phyloP scores from a whole-genome alignment of 1,140 invertebrate genomes.

The Eueides isabella region DNA sequence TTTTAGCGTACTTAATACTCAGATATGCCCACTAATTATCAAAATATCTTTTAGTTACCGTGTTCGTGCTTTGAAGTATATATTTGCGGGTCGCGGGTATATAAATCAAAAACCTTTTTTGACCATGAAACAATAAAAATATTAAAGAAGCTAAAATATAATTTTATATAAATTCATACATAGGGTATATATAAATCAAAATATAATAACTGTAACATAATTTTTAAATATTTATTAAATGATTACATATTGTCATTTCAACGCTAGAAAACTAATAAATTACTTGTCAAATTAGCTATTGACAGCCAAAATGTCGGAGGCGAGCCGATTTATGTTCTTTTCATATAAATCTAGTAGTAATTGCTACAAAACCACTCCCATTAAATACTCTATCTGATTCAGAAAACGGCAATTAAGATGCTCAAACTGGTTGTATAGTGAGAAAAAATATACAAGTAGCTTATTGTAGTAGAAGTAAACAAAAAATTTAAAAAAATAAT shows the following conservation, averaged over 20 bases:
- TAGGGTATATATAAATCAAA: conserved; percentile 24
- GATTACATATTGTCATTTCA: conserved; percentile 46
- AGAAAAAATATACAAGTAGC: conserved; percentile 9
- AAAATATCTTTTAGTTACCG: too few relatives aligned
- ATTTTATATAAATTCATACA: too few relatives aligned
- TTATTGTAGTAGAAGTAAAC: neutral
- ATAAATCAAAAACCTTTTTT: too few relatives aligned
- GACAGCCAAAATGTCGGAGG: conserved; percentile 37
- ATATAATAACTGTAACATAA: conserved; percentile 44
- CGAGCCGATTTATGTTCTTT: conserved; percentile 46
- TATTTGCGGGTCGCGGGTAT: too few relatives aligned
- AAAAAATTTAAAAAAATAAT: neutral
- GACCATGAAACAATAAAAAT: too few relatives aligned
- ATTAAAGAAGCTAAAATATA: too few relatives aligned
- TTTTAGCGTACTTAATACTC: too few relatives aligned
- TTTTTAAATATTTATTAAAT: conserved; percentile 46
- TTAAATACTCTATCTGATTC: conserved; percentile 43
- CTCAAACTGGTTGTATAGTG: conserved; percentile 37
- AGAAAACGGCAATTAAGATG: conserved; percentile 54
- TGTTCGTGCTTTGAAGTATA: too few relatives aligned
- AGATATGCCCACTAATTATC: too few relatives aligned
- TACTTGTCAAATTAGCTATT: conserved; percentile 41
- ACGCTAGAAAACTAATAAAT: conserved; percentile 45
- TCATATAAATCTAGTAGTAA: conserved; percentile 54
- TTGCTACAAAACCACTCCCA: conserved; percentile 52